phyloP scores from a whole-genome alignment of 2,797 vertebrate species.

The Podargus strigoides region DNA sequence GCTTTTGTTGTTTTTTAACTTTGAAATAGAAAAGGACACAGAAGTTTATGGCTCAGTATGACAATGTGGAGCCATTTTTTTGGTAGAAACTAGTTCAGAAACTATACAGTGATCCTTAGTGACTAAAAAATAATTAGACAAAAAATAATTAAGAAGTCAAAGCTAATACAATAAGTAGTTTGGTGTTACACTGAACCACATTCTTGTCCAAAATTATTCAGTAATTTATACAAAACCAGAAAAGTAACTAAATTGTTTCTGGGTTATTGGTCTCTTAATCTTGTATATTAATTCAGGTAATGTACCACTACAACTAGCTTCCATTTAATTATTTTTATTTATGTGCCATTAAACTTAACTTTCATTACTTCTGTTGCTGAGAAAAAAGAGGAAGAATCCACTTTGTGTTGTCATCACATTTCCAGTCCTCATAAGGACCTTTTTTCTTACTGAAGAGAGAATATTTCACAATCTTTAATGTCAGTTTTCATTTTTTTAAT shows the following conservation, averaged over 20 bases:
- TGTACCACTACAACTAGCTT: constrained; percentile 44
- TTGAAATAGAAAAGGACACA: background rate
- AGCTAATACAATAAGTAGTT: background rate
- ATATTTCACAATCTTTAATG: constrained; percentile 42
- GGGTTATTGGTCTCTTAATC: constrained; percentile 67
- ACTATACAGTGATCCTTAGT: background rate
- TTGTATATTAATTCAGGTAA: constrained; percentile 70
- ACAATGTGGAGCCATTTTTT: background rate
- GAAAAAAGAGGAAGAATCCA: constrained; percentile 12
- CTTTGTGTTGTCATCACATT: constrained; percentile 41
- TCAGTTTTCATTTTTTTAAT: constrained; percentile 73
- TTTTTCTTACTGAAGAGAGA: constrained; percentile 40
- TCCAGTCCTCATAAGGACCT: constrained; percentile 45
- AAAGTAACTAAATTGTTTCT: constrained; percentile 63
- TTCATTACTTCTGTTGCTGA: constrained; percentile 46
- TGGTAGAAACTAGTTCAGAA: background rate
- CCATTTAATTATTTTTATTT: constrained; percentile 75
- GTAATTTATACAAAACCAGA: constrained; percentile 46
- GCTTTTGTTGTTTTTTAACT: background rate
- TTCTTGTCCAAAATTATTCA: background rate
- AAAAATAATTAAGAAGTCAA: constrained; percentile 15
- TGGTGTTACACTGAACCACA: background rate
- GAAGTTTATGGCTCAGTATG: background rate
- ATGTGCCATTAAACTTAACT: constrained; percentile 69
- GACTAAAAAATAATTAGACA: background rate